Base-by-base conservation (phyloP, 2,113 vertebrate species). In the Leucopsar rothschildi region DNA sequence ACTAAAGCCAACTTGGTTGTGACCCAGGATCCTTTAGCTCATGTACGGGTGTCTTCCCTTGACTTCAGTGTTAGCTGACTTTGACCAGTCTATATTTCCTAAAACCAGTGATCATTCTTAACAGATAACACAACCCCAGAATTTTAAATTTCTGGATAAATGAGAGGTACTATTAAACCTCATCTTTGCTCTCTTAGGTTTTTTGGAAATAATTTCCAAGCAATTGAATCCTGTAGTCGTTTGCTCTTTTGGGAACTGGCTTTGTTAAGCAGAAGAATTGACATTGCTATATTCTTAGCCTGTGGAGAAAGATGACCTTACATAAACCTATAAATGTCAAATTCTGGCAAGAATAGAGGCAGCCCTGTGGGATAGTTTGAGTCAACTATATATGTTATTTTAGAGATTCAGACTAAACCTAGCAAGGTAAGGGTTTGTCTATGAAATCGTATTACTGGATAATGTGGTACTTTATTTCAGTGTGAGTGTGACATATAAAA, bases 221-320 rank as follows among this genome's bases (percentile, higher is more conserved):
- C 37, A 83, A 63, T 23, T 55, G 59, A 37, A 80, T 76, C 42
- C 24, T 80, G 19, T 47, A 82, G 63, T 78, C 5, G 0, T 35
- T 66, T 75, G 40, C 42, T 57, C 64, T 91, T 95, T 95, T 16
- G 52, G 52, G 57, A 90, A 82, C 53, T 49, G n/a, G 80, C 64
- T 95, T 95, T 86, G 71, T 95, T 92, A 93, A 82, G 65, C 21
- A 72, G 47, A 75, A 75, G 96, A 92, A 86, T 40, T 56, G 72
- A 45, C 53, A 57, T 56, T 55, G 44, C 45, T 79, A 24, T 84
- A 77, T 88, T 91, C 45, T 81, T 56, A 84, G 71, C 87, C 86
- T 50, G n/a, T 84, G 76, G 90, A 94, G 60, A 94, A 90, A 83
- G 77, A 75, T 82, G 93, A 95, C 95, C 89, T 97, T 95, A 92